Evolutionary conservation across 2,113 vertebrate species (phyloP).

Genomic region (Leptobrachium leishanense): DNA sequence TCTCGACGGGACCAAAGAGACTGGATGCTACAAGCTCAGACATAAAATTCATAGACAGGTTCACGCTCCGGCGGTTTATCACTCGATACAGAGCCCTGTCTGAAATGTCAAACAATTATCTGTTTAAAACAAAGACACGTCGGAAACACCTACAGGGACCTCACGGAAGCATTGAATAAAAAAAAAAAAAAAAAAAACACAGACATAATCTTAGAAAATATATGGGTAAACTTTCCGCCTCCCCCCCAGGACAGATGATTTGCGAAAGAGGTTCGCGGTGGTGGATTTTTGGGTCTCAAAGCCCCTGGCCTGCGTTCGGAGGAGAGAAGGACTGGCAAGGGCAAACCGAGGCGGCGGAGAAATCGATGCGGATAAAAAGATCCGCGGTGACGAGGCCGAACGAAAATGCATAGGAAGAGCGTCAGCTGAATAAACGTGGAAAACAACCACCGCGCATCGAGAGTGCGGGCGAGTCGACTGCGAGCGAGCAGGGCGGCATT

Average conservation of each 20-base stretch:
- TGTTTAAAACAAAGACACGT: slow-evolving; percentile 40
- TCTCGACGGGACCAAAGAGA: slow-evolving; percentile 30
- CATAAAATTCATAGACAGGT: slow-evolving; percentile 22
- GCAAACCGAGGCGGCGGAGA: slow-evolving; percentile 56
- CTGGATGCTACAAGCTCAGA: slow-evolving; percentile 24
- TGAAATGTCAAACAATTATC: slow-evolving; percentile 61
- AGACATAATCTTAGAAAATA: slow-evolving; percentile 51
- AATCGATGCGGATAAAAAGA: slow-evolving; percentile 56
- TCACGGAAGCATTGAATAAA: slow-evolving; percentile 41
- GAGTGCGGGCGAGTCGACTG: background rate
- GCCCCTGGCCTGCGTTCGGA: slow-evolving; percentile 50
- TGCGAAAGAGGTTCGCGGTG: slow-evolving; percentile 17
- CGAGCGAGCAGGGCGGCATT: background rate
- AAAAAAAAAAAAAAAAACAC: slow-evolving; percentile 24
- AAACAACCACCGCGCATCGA: background rate
- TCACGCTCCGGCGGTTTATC: slow-evolving; percentile 40
- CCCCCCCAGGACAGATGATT: slow-evolving; percentile 36
- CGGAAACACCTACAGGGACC: slow-evolving; percentile 51
- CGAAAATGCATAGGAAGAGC: slow-evolving; percentile 1
- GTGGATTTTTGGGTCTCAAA: slow-evolving; percentile 54
- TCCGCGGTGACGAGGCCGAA: slow-evolving; percentile 38
- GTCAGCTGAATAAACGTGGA: background rate
- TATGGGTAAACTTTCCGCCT: slow-evolving; percentile 36
- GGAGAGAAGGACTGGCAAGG: slow-evolving; percentile 53
- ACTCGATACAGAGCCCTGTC: slow-evolving; percentile 43